Conservation (phyloP, 2,888 invertebrate genomes). For the Lasioglossum lativentre region DNA sequence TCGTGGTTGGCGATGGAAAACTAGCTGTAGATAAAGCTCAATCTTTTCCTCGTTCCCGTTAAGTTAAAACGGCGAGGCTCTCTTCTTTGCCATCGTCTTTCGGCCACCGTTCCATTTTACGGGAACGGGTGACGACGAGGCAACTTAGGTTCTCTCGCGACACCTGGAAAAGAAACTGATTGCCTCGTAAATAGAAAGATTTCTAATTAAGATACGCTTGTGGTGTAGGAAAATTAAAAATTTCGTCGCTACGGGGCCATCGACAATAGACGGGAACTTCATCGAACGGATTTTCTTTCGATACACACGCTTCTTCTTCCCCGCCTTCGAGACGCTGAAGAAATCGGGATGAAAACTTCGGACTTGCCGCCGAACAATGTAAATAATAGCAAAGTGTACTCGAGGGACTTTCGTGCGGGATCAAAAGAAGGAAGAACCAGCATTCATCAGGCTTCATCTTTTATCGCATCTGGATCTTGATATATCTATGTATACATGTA, state of each 20-base stretch:
- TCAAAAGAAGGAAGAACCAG: slow-evolving; percentile 18
- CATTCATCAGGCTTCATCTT: slow-evolving; percentile 27
- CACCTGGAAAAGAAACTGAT: neutral
- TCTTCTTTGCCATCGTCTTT: neutral
- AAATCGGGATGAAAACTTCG: slow-evolving; percentile 9
- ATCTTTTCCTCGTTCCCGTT: slow-evolving; percentile 54
- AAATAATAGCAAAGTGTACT: slow-evolving; percentile 25
- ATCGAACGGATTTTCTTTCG: slow-evolving; percentile 27
- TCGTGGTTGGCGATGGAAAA: slow-evolving; percentile 52
- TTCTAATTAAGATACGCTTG: slow-evolving; percentile 47
- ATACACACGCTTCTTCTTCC: neutral
- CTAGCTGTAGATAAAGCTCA: slow-evolving; percentile 56
- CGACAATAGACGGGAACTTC: slow-evolving; percentile 17
- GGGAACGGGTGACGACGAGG: neutral
- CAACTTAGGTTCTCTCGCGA: neutral
- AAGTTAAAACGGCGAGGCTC: slow-evolving; percentile 53
- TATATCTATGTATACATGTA: too few relatives aligned
- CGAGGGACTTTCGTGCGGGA: slow-evolving; percentile 30
- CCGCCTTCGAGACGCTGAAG: neutral
- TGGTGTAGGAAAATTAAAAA: slow-evolving; percentile 19
- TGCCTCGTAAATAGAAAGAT: slow-evolving; percentile 20
- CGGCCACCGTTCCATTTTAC: slow-evolving; percentile 8
- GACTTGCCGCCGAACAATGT: slow-evolving; percentile 31
- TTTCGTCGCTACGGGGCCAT: neutral
- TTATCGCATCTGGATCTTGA: slow-evolving; percentile 15